Conservation (phyloP, 2,888 invertebrate species). For the Gibbula magus region DNA sequence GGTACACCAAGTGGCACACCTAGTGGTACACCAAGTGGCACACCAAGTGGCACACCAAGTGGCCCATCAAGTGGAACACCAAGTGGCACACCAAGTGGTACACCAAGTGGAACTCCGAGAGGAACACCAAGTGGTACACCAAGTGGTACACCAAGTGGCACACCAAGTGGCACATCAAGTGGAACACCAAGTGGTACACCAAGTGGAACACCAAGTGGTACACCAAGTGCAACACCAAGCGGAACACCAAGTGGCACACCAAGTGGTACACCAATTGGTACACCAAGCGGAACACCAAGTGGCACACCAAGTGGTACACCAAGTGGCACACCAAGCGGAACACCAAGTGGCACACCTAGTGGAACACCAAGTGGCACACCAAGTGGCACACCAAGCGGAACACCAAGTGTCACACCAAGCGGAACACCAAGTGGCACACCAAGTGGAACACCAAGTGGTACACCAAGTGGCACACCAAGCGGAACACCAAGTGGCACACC, state of each 20-base stretch:
- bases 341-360: neutral
- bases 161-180: neutral
- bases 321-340: neutral
- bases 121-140: neutral
- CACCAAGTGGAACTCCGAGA: neutral
- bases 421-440: neutral
- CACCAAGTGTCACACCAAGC: neutral
- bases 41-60: neutral
- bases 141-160: neutral
- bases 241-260: neutral
- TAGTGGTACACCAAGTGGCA: neutral
- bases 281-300: neutral
- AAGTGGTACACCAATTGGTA: neutral
- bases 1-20: neutral
- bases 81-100: neutral
- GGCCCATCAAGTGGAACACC: neutral
- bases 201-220: neutral
- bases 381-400: neutral
- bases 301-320: neutral
- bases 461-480: neutral
- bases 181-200: neutral
- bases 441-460: neutral
- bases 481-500: neutral
- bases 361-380: neutral
- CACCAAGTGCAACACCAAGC: neutral